Evolutionary conservation across 2,888 invertebrate genomes (phyloP).

Genomic region (Drosophila hawaiiensis): DNA sequence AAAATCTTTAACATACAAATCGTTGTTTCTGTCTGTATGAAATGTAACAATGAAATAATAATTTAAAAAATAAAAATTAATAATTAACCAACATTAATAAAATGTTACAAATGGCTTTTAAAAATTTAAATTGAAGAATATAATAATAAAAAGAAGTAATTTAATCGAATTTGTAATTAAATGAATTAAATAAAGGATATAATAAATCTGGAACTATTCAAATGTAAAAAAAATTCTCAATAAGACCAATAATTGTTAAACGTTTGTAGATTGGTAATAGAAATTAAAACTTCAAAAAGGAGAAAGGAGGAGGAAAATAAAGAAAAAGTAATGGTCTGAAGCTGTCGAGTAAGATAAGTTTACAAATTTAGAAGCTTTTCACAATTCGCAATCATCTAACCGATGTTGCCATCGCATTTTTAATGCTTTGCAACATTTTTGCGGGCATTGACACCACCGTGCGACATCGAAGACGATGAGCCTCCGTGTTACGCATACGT

Average conservation of each 20-base stretch:
- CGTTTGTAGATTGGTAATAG: not conserved
- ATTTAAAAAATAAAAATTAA: not conserved
- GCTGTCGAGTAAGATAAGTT: not conserved
- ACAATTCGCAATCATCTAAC: not conserved
- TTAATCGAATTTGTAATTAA: rapidly evolving
- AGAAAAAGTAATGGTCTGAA: not conserved
- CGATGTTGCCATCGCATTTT: not conserved
- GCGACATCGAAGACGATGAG: not conserved
- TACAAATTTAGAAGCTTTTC: not conserved
- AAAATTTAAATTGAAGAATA: not conserved
- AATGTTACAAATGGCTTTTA: not conserved
- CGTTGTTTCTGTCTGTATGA: too few relatives aligned
- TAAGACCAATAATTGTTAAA: not conserved
- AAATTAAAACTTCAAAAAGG: not conserved
- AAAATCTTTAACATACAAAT: not conserved
- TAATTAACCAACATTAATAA: not conserved
- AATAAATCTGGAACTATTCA: not conserved
- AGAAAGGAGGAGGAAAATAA: not conserved
- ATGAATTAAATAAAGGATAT: not conserved
- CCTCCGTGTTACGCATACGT: conserved; percentile 54
- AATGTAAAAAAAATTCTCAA: not conserved
- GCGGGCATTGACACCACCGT: not conserved
- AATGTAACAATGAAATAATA: not conserved
- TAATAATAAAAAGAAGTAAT: not conserved
- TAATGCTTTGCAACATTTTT: not conserved